Base-by-base conservation (phyloP, 1,140 invertebrate species). In the Drosophila suzukii region DNA sequence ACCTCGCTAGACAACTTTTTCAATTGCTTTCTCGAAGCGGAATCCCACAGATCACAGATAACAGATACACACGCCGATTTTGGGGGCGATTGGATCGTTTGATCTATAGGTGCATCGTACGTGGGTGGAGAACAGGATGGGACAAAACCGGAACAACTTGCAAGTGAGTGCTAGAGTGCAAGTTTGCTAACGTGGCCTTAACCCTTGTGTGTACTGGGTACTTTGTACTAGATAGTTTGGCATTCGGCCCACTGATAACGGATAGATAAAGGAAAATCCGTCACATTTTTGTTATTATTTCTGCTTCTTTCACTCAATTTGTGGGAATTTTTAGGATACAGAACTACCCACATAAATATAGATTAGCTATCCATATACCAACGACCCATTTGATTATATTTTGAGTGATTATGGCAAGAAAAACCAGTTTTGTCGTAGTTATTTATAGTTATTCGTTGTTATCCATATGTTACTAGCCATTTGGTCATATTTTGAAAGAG, bases 1-100 rank as follows among this genome's bases (percentile, higher is more conserved):
- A 71, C 34, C 50, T 71, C 32, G 67, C 50, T 41, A 72, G 66
- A 71, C 68, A 49, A 47, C 68, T 72, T 72, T 55, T 72, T 58
- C 65, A 72, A 49, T 50, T 50, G 68, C 44, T 71, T 71, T 72
- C 68, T 58, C 66, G 17, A n/a, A 71, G 13, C 34, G n/a, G 30
- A 72, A 39, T 27, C 30, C 49, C 13, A 34, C 17, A 51, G n/a
- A 30, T 51, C 50, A 15, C 20, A 59, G 36, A 58, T 13, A 59
- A 43, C 24, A 46, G 49, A 70, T 70, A 70, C 65, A 70, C 43
- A 57, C 43, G 36, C 8, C n/a, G 39, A 34, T 24, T 62, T 24
- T 0, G 50, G 60, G 50, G 50, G 15, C 50, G 32, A 17, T 53
- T 36, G 3, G 39, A 62, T 36, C 27, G 6, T 20, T 27, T 30